Conservation (phyloP, 2,797 vertebrate species). For the Stomatorhinus walkeri region DNA sequence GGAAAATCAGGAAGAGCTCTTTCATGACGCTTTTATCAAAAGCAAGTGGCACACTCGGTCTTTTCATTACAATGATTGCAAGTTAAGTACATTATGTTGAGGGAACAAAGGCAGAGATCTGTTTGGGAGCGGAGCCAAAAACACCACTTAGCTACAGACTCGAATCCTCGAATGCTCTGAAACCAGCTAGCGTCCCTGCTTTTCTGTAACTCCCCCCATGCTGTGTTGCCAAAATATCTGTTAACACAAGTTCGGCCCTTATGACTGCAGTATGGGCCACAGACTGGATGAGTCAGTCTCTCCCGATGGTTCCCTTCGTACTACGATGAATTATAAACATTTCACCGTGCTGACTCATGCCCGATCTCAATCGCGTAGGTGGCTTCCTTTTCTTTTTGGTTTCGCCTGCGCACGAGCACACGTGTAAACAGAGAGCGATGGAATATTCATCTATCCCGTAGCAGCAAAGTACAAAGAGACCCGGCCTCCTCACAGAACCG, state of each 20-base stretch:
- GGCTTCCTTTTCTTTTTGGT: background rate
- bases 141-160: background rate
- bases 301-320: background rate
- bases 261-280: background rate
- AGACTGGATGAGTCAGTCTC: background rate
- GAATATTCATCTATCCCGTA: constrained; percentile 53
- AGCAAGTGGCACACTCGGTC: background rate
- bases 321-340: background rate
- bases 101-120: background rate
- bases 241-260: constrained; percentile 4
- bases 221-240: background rate
- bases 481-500: constrained; percentile 54
- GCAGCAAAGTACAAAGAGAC: constrained; percentile 46
- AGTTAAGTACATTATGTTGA: background rate
- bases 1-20: background rate
- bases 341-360: background rate
- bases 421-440: constrained; percentile 27
- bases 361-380: background rate
- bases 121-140: background rate
- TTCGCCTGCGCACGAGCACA: background rate
- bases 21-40: background rate
- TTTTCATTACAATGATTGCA: constrained; percentile 5
- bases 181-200: background rate
- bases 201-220: background rate
- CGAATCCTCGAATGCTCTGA: background rate